Percentiles rank a stretch among this genome's conserved stretches.
phyloP scores from a whole-genome alignment of 2,888 invertebrate species.

The Scelioninae gen. 1 region DNA sequence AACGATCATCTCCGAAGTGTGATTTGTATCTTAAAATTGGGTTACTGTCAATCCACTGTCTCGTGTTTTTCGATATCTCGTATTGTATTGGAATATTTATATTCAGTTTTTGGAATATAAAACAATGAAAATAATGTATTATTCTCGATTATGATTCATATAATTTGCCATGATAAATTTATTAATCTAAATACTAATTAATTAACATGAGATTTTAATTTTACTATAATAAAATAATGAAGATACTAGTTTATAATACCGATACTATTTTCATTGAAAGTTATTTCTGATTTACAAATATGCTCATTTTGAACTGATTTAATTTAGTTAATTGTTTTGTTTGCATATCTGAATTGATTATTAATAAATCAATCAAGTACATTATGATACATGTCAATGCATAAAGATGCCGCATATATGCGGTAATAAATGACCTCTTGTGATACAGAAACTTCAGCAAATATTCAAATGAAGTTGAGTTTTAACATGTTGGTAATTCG shows the following conservation, averaged over 20 bases:
- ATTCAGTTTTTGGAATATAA: conserved; percentile 1
- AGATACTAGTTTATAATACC: no score
- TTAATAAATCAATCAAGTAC: background rate
- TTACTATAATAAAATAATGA: no score
- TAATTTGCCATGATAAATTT: no score
- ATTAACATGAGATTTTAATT: no score
- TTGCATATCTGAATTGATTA: background rate
- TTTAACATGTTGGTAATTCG: conserved; percentile 16
- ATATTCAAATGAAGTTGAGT: conserved; percentile 36
- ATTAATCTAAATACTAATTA: background rate
- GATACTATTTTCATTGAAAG: no score
- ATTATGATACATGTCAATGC: background rate
- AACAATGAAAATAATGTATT: background rate
- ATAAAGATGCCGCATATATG: background rate
- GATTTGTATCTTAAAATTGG: conserved; percentile 39
- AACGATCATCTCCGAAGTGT: conserved; percentile 34
- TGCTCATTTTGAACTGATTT: no score
- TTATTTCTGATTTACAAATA: no score
- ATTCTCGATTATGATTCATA: no score
- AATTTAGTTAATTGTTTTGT: background rate
- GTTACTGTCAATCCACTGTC: conserved; percentile 32
- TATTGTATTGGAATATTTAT: background rate
- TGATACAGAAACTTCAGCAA: conserved; percentile 28
- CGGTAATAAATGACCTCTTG: conserved; percentile 6
- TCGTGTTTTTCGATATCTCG: conserved; percentile 27